Evolutionary conservation across 2,888 invertebrate genomes (phyloP), one percentile per base, ranked within the genome.

Genomic region (Halocaridina rubra): DNA sequence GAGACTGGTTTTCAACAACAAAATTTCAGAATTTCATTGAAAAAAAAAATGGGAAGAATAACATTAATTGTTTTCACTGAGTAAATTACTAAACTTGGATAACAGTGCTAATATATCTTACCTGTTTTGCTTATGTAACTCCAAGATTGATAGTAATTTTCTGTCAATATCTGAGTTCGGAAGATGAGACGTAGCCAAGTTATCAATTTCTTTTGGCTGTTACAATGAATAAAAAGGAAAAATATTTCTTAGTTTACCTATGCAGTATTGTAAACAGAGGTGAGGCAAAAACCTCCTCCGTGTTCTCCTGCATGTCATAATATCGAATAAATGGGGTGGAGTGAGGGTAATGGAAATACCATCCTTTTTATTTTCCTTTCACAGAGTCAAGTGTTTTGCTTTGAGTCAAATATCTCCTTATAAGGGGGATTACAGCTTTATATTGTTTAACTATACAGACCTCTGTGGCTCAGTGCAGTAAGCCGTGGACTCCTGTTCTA

Each of bases 61-160:
- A 16, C 5, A 22, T n/a, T 19, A 61, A 7, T n/a, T 7, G 29
- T 10, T 30, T 19, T 57, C 27, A 19, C n/a, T 59, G 96, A n/a
- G n/a, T n/a, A n/a, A n/a, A n/a, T n/a, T n/a, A n/a, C n/a, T n/a
- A n/a, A n/a, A n/a, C n/a, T n/a, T n/a, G n/a, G n/a, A n/a, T n/a
- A n/a, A n/a, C n/a, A n/a, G n/a, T n/a, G n/a, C n/a, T n/a, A n/a
- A n/a, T n/a, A n/a, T n/a, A n/a, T n/a, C 90, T 95, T 95, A 95
- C 95, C 95, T 89, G 99, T 99, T 91, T 97, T 96, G 3, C 95
- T 94, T 81, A 98, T 95, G 91, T 99, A 99, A 91, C 99, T 98
- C 94, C 98, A 99, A 19, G 96, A 94, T 59, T 95, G 94, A 90
- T 97, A 97, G 91, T 95, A 95, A 81, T 93, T 93, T 90, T 96